A percentile compares a stretch with the other conserved stretches of the same genome.
Conservation (phyloP, 2,113 vertebrate species). For the Prionailurus viverrinus region DNA sequence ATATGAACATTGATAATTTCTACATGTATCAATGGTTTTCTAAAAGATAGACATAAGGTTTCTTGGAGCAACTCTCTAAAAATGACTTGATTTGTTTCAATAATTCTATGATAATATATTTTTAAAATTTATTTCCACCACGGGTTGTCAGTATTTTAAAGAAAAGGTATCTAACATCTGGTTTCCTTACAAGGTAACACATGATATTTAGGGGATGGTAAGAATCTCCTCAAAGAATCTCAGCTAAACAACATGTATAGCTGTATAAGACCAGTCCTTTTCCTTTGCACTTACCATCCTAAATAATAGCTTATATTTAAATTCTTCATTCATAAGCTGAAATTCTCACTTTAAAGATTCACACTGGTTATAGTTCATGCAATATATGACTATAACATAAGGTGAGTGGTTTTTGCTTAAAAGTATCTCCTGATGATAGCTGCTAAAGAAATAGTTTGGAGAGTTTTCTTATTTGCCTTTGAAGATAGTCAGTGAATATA, state of each 20-base stretch:
- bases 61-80: not conserved
- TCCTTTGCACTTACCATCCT: not conserved
- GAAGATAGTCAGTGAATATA: not conserved
- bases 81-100: constrained; percentile 35
- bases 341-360: not conserved
- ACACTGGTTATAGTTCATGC: not conserved
- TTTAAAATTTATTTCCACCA: not conserved
- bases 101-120: not conserved
- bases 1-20: not conserved
- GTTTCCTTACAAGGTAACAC: not conserved
- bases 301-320: not conserved
- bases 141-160: not conserved
- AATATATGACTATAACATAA: not conserved
- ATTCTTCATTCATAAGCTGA: not conserved
- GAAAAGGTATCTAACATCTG: not conserved
- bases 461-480: constrained; percentile 27
- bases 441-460: not conserved
- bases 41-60: not conserved
- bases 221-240: not conserved
- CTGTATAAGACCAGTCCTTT: not conserved
- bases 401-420: not conserved
- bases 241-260: not conserved
- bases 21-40: not conserved
- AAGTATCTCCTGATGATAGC: not conserved
- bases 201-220: not conserved